Evolutionary conservation across 2,797 vertebrate genomes (phyloP), one percentile per base, ranked within the genome.

Genomic region (Sorex maritimensis): DNA sequence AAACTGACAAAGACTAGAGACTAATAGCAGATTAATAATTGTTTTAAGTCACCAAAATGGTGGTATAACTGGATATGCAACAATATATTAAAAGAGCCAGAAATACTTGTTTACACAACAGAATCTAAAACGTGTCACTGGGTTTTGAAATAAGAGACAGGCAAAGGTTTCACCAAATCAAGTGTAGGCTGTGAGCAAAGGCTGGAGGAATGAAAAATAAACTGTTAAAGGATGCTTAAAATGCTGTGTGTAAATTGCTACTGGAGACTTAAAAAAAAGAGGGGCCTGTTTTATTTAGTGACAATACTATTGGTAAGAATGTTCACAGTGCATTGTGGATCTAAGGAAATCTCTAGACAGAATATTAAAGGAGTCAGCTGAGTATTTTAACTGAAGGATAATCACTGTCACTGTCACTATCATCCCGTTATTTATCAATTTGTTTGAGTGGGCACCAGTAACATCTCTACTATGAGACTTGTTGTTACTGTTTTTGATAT

Each of bases 291-390:
- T 72, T 67, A 58, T 7, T 13, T 7, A 74, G 72, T 86, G 87
- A 82, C 24, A 88, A 71, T 78, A 74, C 26, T 84, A 75, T 10
- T 61, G 92, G 41, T 52, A 52, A 14, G 49, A 52, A 52, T 52
- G 49, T 8, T 2, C 49, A 52, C 2, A 2, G 23, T 63, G 61
- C 19, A 63, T 19, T 63, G 61, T 63, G 61, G 61, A 63, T 19
- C 61, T 63, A 19, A 85, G 67, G 28, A 38, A 78, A 52, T n/a
- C 28, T 86, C 85, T 69, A 68, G 74, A 61, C 13, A 86, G 81
- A 77, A 86, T 34, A 30, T 26, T 80, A 3, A 46, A 75, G 63
- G 19, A 73, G 49, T 67, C 30, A 34, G 5, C 8, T 23, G 26
- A 93, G 30, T 82, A 28, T 30, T 86, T 73, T 81, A 81, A n/a